These are phyloP conservation scores for Enteromius fasciolatus DNA, from an alignment of 2,797 vertebrate genomes.

Conservation along the genomic window DNA sequence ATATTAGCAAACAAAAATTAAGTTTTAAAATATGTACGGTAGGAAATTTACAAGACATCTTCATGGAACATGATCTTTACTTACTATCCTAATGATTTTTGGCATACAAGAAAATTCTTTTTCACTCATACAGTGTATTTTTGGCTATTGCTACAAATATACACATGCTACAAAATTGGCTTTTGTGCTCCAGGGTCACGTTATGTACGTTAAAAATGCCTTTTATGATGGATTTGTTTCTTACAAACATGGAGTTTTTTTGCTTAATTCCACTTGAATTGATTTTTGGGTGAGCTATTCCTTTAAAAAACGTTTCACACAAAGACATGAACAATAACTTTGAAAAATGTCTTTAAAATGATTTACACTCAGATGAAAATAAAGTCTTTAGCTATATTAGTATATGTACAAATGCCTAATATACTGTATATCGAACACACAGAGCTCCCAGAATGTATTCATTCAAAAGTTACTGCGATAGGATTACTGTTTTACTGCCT, in stretches of 20 bases:
- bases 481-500: conserved; percentile 10
- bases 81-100: too few relatives aligned
- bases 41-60: too few relatives aligned
- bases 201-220: not conserved
- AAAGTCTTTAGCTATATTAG: not conserved
- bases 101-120: too few relatives aligned
- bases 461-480: too few relatives aligned
- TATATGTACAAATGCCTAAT: not conserved
- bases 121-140: too few relatives aligned
- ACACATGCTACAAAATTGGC: too few relatives aligned
- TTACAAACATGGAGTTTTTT: not conserved
- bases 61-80: too few relatives aligned
- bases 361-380: not conserved
- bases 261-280: not conserved
- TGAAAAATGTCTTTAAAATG: not conserved
- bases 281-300: not conserved
- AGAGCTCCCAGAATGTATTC: not conserved
- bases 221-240: not conserved
- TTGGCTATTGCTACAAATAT: too few relatives aligned
- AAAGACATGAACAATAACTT: not conserved
- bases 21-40: too few relatives aligned
- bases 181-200: too few relatives aligned
- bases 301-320: not conserved
- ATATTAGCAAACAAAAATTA: too few relatives aligned
- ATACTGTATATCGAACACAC: not conserved